Base-by-base conservation (phyloP, 2,888 invertebrate species). In the Papilio protenor region DNA sequence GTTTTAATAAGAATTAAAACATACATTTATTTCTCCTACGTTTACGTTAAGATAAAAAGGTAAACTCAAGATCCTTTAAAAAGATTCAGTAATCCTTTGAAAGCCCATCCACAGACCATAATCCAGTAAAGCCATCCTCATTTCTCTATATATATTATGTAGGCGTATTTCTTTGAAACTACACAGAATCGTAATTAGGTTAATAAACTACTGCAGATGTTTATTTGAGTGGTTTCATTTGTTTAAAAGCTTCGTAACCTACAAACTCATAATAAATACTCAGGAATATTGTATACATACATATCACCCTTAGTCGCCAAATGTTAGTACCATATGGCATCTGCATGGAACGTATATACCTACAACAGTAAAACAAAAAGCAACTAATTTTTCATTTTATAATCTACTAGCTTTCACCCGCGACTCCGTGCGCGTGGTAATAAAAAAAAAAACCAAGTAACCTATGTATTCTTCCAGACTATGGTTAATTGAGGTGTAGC, bases 141-240 rank as follows among this genome's bases (percentile, higher is more conserved):
- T 66, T 18, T 66, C 10, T 40, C 33, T 40, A 18, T 66, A 0
- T 10, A 10, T 23, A 61, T 59, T 18, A 47, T 69, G 77, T 23
- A 61, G 73, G 80, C 81, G 81, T 80, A 33, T 33, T 64, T 61
- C 18, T 61, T 23, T 57, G 16, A 23, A 59, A 45, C 55, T 40
- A 45, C 59, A 47, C 45, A 47, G 64, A 64, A 64, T 73, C 45
- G 74, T 75, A 75, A 75, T 75, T 75, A 75, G 75, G 75, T 69
- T 75, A 75, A 75, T 75, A 75, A 75, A 75, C 14, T 74, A 33
- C 27, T 75, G 79, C 79, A 79, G 77, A 77, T 77, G 76, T 64
- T 75, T 57, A 74, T 74, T 66, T 79, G 47, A n/a, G 33, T 5
- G 33, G 70, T 77, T 77, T 74, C 71, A 71, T 80, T 79, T 33